Conservation (phyloP, 2,113 vertebrate genomes). For the Corythoichthys intestinalis region DNA sequence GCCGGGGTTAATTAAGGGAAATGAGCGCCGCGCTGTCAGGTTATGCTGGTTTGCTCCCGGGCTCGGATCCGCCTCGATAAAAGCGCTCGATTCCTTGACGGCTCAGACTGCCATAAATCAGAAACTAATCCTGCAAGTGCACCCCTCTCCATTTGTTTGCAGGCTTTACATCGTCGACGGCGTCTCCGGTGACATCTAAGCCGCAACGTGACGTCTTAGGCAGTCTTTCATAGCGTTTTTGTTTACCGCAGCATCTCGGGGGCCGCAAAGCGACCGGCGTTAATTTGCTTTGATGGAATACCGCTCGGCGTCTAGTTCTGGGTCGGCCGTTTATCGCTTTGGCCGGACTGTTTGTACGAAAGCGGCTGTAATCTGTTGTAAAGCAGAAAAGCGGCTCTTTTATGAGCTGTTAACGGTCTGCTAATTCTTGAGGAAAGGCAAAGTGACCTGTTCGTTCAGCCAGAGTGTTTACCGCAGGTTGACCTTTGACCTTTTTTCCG, state of each 20-base stretch:
- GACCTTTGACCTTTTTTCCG: conserved; percentile 51
- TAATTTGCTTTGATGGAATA: background rate
- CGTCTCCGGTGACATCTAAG: conserved; percentile 68
- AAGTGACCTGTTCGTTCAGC: conserved; percentile 63
- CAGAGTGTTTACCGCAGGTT: conserved; percentile 58
- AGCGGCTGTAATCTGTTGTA: conserved; percentile 53
- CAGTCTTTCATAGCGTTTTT: background rate
- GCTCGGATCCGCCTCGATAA: conserved; percentile 28
- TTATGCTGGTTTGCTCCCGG: conserved; percentile 48
- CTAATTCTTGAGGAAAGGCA: conserved; percentile 64
- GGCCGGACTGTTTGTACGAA: conserved; percentile 48
- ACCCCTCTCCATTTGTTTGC: conserved; percentile 71
- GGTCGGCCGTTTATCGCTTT: background rate
- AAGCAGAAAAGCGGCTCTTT: conserved; percentile 58
- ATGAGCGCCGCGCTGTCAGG: conserved; percentile 44
- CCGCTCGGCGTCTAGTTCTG: background rate
- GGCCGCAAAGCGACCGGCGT: background rate
- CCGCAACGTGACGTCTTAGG: conserved; percentile 34
- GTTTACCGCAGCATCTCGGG: background rate
- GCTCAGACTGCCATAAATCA: background rate
- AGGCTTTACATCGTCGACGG: conserved; percentile 51
- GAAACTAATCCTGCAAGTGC: conserved; percentile 67
- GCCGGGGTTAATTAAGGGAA: conserved; percentile 53
- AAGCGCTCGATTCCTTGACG: background rate
- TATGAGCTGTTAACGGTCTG: conserved; percentile 71